These are phyloP conservation scores for Artibeus jamaicensis DNA, from an alignment of 2,797 vertebrate species.

Conservation along the genomic window DNA sequence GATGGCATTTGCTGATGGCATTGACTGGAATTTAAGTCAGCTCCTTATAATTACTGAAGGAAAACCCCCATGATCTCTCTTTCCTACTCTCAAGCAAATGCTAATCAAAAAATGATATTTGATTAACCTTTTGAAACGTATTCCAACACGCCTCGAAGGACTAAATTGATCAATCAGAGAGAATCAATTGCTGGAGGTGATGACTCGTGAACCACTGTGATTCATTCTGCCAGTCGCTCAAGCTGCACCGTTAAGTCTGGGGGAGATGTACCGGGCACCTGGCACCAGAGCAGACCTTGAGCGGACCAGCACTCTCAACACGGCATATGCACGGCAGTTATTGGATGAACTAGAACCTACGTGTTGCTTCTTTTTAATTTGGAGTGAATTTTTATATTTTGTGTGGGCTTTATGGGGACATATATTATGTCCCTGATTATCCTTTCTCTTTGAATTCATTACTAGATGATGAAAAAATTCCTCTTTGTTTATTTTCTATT, in stretches of 20 bases:
- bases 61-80: neutral
- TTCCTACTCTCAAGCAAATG: neutral
- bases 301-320: neutral
- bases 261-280: neutral
- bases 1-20: neutral
- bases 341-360: neutral
- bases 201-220: neutral
- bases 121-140: conserved; percentile 49
- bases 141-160: conserved; percentile 42
- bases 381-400: conserved; percentile 12
- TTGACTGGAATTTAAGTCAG: neutral
- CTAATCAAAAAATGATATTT: conserved; percentile 55
- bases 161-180: conserved; percentile 20
- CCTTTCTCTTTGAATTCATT: conserved; percentile 18
- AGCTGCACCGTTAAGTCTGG: neutral
- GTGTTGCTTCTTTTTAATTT: conserved; percentile 10
- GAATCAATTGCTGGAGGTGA: conserved; percentile 32
- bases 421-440: neutral
- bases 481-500: neutral
- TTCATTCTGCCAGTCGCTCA: neutral
- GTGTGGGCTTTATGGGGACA: neutral
- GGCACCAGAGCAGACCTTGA: neutral
- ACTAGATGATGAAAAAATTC: neutral
- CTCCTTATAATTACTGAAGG: neutral
- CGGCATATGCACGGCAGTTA: neutral